These are phyloP conservation scores for Spilarctia lutea DNA, from an alignment of 2,888 invertebrate species.

Conservation along the genomic window DNA sequence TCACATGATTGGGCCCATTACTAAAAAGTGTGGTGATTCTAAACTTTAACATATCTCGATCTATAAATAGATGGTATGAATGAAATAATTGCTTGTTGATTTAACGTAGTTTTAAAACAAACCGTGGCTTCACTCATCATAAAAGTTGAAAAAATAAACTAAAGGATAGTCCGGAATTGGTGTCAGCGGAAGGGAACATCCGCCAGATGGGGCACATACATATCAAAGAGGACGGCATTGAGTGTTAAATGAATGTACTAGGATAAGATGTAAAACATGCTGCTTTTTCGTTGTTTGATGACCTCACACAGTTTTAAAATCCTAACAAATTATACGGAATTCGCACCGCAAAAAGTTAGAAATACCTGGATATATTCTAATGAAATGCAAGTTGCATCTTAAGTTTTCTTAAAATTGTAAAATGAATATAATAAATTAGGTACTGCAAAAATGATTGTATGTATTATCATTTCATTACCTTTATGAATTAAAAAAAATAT, in stretches of 20 bases:
- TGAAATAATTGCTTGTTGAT: constrained; percentile 66
- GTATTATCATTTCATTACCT: background rate
- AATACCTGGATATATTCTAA: background rate
- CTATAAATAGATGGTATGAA: constrained; percentile 61
- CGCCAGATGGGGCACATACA: constrained; percentile 82
- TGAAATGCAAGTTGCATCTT: background rate
- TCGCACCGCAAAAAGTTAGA: background rate
- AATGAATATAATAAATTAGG: background rate
- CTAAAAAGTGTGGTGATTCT: constrained; percentile 14
- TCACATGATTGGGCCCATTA: constrained; percentile 18
- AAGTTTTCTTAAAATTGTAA: background rate
- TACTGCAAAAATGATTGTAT: background rate
- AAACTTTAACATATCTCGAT: background rate
- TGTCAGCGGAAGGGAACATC: constrained; percentile 82
- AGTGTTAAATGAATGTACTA: constrained; percentile 36
- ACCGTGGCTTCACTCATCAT: constrained; percentile 72
- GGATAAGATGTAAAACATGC: constrained; percentile 8
- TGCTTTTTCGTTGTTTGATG: background rate
- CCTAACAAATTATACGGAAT: background rate
- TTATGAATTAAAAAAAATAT: background rate
- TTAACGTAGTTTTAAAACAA: constrained; percentile 61
- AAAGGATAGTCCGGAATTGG: constrained; percentile 79
- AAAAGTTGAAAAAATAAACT: constrained; percentile 79
- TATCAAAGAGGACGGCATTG: constrained; percentile 49
- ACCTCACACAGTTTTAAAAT: background rate